Conservation (phyloP, 2,888 invertebrate species). For the Anagyrus pseudococci region DNA sequence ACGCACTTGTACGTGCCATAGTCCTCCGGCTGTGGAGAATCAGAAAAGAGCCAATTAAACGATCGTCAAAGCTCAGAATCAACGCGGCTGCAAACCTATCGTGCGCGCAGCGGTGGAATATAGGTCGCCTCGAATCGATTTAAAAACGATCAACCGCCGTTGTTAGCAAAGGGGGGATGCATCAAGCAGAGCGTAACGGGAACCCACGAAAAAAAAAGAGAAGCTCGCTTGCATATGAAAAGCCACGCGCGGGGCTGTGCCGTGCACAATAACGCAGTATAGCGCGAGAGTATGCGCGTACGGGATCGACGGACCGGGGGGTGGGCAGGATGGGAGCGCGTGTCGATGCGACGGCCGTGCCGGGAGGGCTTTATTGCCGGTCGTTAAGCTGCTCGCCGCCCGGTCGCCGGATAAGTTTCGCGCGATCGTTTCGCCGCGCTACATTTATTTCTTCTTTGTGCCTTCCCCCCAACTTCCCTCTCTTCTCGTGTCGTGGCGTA, state of each 20-base stretch:
- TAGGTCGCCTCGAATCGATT: too few relatives aligned
- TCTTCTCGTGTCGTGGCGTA: too few relatives aligned
- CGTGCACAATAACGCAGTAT: too few relatives aligned
- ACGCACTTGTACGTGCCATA: slow-evolving; percentile 89
- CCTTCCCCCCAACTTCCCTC: not conserved
- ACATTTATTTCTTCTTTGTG: slow-evolving; percentile 35
- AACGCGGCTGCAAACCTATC: not conserved
- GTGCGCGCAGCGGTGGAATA: too few relatives aligned
- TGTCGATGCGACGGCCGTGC: not conserved
- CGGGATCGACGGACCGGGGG: not conserved
- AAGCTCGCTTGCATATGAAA: too few relatives aligned
- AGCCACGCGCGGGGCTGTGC: too few relatives aligned
- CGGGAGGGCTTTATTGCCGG: slow-evolving; percentile 33
- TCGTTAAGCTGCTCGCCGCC: slow-evolving; percentile 33
- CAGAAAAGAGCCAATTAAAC: slow-evolving; percentile 16
- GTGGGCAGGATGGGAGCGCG: not conserved
- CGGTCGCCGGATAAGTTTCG: slow-evolving; percentile 28
- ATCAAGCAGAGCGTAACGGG: not conserved
- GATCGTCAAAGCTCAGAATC: slow-evolving; percentile 15
- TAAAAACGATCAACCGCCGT: not conserved
- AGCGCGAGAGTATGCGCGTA: too few relatives aligned
- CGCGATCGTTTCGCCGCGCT: slow-evolving; percentile 35
- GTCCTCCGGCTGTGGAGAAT: slow-evolving; percentile 70
- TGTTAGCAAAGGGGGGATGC: not conserved
- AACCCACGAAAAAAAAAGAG: not conserved